Conservation (phyloP, 1,140 invertebrate species). For the Lycorma delicatula region DNA sequence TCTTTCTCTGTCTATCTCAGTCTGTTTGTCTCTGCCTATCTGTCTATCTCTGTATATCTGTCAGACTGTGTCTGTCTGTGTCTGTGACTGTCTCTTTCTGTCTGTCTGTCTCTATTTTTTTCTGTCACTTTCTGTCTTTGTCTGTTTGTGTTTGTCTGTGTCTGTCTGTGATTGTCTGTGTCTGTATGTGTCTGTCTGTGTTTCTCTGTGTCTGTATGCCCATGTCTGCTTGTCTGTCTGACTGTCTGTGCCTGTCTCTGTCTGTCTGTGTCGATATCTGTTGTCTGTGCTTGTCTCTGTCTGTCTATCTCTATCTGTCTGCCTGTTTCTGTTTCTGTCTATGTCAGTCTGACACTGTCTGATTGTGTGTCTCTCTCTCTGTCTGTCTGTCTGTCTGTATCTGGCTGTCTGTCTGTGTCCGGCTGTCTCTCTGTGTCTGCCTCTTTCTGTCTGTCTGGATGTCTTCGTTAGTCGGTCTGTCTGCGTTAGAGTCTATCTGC, state of each 20-base stretch:
- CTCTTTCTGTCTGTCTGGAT: slow-evolving; percentile 11
- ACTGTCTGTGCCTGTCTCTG: slow-evolving; percentile 20
- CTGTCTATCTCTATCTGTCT: slow-evolving; percentile 16
- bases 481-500: slow-evolving; percentile 1
- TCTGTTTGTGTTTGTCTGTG: no score
- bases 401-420: slow-evolving; percentile 18
- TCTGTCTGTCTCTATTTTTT: no score
- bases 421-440: slow-evolving; percentile 19
- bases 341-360: slow-evolving; percentile 16
- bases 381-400: slow-evolving; percentile 21
- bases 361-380: slow-evolving; percentile 15
- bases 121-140: no score
- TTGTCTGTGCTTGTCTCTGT: slow-evolving; percentile 21
- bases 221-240: no score
- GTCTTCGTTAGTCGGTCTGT: not conserved
- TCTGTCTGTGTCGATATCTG: slow-evolving; percentile 3
- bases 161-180: no score
- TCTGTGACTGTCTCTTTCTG: no score
- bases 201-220: no score
- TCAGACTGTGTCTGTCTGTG: no score
- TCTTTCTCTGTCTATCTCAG: no score
- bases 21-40: no score
- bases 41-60: no score
- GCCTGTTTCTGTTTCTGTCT: slow-evolving; percentile 18
- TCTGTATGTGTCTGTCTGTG: no score